These are phyloP conservation scores for Cactoblastis cactorum DNA, from an alignment of 2,888 invertebrate genomes.

Conservation along the genomic window DNA sequence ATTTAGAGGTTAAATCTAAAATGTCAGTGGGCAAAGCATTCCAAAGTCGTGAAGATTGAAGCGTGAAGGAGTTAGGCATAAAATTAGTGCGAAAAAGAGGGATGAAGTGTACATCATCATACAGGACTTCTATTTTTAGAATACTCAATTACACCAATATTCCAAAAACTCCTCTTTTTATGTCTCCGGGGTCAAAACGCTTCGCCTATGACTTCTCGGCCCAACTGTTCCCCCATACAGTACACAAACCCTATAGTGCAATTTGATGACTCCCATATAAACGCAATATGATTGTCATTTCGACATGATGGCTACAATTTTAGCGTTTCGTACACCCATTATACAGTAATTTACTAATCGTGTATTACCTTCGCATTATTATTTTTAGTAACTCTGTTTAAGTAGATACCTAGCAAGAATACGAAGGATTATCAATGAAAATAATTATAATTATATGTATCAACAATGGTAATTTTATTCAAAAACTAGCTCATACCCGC, in stretches of 20 bases:
- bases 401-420: background rate
- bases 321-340: background rate
- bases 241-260: constrained; percentile 15
- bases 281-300: constrained; percentile 18
- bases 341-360: constrained; percentile 1
- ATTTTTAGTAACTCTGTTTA: background rate
- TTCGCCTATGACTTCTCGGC: constrained; percentile 22
- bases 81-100: no score
- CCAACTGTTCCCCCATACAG: constrained; percentile 17
- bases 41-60: no score
- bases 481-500: no score
- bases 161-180: background rate
- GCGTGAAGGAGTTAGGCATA: no score
- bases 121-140: no score
- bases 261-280: constrained; percentile 17
- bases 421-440: no score
- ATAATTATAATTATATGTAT: no score
- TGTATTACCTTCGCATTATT: background rate
- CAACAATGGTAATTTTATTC: no score
- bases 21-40: no score
- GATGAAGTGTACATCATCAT: no score
- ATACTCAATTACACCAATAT: background rate
- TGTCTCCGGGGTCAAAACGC: no score
- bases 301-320: constrained; percentile 1
- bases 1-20: no score